Evolutionary conservation across 1,140 invertebrate genomes (phyloP).

Genomic region (Pachypeltis micranthus): DNA sequence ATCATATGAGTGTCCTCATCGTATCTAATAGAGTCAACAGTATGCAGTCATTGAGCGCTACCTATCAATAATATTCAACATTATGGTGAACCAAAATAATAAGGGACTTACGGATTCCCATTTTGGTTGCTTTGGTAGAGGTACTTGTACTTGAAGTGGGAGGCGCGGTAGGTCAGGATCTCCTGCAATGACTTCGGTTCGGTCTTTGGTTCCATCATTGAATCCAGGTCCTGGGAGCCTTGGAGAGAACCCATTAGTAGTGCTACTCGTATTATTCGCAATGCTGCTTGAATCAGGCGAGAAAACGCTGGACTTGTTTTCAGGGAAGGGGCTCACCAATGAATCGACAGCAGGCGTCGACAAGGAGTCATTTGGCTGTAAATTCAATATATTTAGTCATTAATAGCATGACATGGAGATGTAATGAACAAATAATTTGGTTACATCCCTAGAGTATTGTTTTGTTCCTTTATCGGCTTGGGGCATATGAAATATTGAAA

Average conservation of each 20-base stretch:
- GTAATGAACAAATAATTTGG: no score
- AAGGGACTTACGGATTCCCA: slow-evolving; percentile 11
- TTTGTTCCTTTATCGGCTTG: no score
- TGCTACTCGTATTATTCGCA: background rate
- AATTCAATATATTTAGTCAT: background rate
- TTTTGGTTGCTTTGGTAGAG: slow-evolving; percentile 28
- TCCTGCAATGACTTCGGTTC: slow-evolving; percentile 34
- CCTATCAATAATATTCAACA: no score
- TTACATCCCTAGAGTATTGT: no score
- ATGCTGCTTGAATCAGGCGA: slow-evolving; percentile 29
- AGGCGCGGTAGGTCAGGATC: slow-evolving; percentile 43
- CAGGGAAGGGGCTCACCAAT: slow-evolving; percentile 53
- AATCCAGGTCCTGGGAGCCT: slow-evolving; percentile 24
- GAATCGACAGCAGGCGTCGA: slow-evolving; percentile 45
- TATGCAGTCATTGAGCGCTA: no score
- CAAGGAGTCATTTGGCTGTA: slow-evolving; percentile 29
- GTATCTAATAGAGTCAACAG: no score
- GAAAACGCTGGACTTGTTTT: slow-evolving; percentile 37
- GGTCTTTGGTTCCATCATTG: slow-evolving; percentile 35
- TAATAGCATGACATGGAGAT: no score
- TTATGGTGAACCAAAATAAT: no score
- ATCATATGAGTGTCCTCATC: no score
- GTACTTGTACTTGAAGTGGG: slow-evolving; percentile 55
- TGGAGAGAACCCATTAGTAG: slow-evolving; percentile 17
- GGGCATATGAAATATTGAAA: no score